These are phyloP conservation scores for Ormyrus labotus DNA, from an alignment of 2,888 invertebrate species.

Conservation along the genomic window DNA sequence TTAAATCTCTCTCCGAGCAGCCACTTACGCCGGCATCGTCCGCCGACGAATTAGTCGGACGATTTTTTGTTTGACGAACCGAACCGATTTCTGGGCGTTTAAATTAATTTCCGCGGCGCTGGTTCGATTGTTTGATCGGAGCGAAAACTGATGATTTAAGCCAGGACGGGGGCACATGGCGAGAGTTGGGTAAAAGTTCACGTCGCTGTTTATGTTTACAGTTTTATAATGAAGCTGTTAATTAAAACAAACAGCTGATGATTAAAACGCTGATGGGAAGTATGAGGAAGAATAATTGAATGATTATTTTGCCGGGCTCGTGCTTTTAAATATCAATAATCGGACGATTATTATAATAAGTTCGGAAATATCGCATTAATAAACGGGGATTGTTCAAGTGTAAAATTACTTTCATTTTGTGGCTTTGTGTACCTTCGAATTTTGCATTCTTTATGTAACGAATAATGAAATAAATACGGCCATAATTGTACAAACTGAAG, in stretches of 20 bases:
- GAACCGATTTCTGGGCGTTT: too few relatives aligned
- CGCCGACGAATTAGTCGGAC: too few relatives aligned
- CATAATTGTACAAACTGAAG: too few relatives aligned
- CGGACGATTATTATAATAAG: slow-evolving; percentile 2
- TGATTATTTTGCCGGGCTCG: too few relatives aligned
- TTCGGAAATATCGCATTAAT: not conserved
- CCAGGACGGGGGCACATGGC: not conserved
- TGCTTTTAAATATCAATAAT: not conserved
- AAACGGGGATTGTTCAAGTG: too few relatives aligned
- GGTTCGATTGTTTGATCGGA: not conserved
- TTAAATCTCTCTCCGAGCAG: not conserved
- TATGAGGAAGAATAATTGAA: slow-evolving; percentile 12
- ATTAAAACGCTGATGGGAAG: slow-evolving; percentile 20
- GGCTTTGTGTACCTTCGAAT: too few relatives aligned
- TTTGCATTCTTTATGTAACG: too few relatives aligned
- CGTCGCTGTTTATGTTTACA: slow-evolving; percentile 13
- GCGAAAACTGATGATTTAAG: slow-evolving; percentile 7
- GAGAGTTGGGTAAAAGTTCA: not conserved
- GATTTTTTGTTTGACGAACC: too few relatives aligned
- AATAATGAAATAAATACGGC: too few relatives aligned
- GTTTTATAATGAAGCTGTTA: slow-evolving; percentile 21
- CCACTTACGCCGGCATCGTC: not conserved
- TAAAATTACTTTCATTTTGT: too few relatives aligned
- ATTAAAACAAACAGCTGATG: slow-evolving; percentile 35
- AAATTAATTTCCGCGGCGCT: too few relatives aligned